Base-by-base conservation (phyloP, 1,140 invertebrate species). In the Drosophila bocki region DNA sequence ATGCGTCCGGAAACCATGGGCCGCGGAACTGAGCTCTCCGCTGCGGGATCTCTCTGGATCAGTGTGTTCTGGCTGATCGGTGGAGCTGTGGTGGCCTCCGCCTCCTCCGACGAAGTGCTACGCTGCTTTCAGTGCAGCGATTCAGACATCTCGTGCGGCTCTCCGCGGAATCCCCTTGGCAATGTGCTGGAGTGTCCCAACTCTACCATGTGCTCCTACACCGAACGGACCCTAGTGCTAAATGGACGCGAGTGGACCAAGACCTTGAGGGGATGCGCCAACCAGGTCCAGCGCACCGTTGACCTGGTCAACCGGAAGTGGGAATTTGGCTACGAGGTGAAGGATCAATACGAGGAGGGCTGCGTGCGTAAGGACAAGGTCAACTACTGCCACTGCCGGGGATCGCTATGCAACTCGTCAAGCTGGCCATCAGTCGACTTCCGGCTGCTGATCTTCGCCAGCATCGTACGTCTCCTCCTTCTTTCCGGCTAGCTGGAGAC, bases 201-300 rank as follows among this genome's bases (percentile, higher is more conserved):
- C 17, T 85, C 82, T 0, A 85, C 78, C 5, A 86, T 85, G 82
- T 85, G 82, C 42, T 12, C 32, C 0, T 62, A 44, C 26, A 60
- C 15, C 3, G 26, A 67, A 3, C 19, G 8, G 33, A 48, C 39
- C 0, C 32, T 69, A 1, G 19, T 74, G 19, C 4, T 26, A 0
- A 7, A 54, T 11, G 78, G 68, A 0, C 15, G 22, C 2, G 54
- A n/a, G 44, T 61, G 82, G 63, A 26, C 35, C 9, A 51, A 41
- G 3, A 56, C 32, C 8, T 4, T 41, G 7, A 22, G 82, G n/a
- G 75, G 60, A 1, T 85, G 82, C 41, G 78, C 78, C 19, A 17
- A 19, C 0, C 82, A 86, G 48, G 9, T 64, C 11, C n/a, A 56
- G 1, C 2, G 26, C 1, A 8, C 11, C 2, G 7, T 26, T 1